These are phyloP conservation scores for Heterohyrax brucei DNA, from an alignment of 2,797 vertebrate genomes.

Conservation along the genomic window DNA sequence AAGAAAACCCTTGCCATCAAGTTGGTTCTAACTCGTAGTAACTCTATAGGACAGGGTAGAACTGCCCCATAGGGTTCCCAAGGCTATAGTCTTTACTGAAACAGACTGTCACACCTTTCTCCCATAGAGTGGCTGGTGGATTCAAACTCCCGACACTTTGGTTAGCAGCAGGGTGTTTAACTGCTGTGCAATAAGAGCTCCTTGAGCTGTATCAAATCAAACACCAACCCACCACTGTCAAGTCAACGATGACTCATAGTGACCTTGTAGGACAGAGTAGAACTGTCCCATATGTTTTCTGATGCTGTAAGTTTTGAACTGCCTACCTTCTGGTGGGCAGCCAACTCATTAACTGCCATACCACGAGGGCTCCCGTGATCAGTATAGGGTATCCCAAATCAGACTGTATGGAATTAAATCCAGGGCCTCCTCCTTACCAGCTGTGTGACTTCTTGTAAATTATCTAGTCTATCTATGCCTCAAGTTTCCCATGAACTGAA, in stretches of 20 bases:
- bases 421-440: background rate
- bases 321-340: background rate
- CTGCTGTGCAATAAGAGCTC: background rate
- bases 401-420: background rate
- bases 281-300: too few species aligned
- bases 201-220: too few species aligned
- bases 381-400: constrained; percentile 28
- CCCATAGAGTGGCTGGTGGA: background rate
- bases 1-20: background rate
- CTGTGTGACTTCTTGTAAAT: constrained; percentile 19
- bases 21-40: background rate
- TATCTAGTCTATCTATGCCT: background rate
- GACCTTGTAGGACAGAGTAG: too few species aligned
- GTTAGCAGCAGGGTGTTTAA: background rate
- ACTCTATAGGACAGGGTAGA: background rate
- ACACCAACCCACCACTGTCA: too few species aligned
- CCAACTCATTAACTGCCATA: background rate
- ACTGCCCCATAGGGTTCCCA: background rate
- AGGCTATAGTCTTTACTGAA: background rate
- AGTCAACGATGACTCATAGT: too few species aligned
- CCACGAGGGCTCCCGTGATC: background rate
- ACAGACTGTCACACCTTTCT: background rate
- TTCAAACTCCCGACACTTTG: background rate
- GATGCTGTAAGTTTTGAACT: background rate
- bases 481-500: constrained; percentile 25